A percentile compares a stretch with the other conserved stretches of the same genome.
These are phyloP conservation scores for Diaperis boleti DNA, from an alignment of 2,888 invertebrate species.

Conservation along the genomic window DNA sequence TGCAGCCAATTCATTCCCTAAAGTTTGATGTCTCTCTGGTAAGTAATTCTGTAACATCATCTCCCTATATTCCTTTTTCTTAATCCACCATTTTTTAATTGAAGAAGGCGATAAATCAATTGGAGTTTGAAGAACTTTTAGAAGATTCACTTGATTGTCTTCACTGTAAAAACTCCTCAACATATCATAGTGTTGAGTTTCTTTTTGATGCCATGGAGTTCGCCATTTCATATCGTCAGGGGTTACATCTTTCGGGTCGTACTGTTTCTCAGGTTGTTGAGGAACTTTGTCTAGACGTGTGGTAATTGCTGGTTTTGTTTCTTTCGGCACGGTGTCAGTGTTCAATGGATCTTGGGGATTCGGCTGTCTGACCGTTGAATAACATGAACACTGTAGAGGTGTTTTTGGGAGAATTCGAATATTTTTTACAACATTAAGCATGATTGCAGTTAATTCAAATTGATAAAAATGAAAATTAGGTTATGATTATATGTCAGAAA, in stretches of 20 bases:
- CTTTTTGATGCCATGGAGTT: constrained; percentile 71
- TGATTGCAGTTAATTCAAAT: not conserved
- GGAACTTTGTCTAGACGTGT: not conserved
- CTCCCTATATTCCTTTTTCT: constrained; percentile 67
- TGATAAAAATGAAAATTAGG: not conserved
- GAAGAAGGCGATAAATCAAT: constrained; percentile 67
- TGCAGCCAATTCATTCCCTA: constrained; percentile 87
- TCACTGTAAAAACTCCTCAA: constrained; percentile 71
- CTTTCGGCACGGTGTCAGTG: constrained; percentile 1
- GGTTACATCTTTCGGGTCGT: constrained; percentile 45
- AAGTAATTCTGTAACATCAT: constrained; percentile 73
- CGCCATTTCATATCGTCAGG: constrained; percentile 71
- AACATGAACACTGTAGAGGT: not conserved
- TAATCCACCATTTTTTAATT: constrained; percentile 71
- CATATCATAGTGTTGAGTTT: constrained; percentile 71
- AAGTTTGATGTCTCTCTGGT: constrained; percentile 70
- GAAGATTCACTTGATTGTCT: constrained; percentile 67
- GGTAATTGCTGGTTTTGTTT: constrained; percentile 18
- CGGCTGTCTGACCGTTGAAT: not conserved
- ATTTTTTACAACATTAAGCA: not conserved
- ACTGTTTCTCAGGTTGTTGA: constrained; percentile 2
- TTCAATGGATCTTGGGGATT: not conserved
- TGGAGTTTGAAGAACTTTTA: constrained; percentile 66
- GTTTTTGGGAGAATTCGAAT: not conserved
- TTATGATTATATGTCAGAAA: not conserved